These are phyloP conservation scores for Aegotheles bennettii DNA, from an alignment of 2,113 vertebrate genomes.

Conservation along the genomic window DNA sequence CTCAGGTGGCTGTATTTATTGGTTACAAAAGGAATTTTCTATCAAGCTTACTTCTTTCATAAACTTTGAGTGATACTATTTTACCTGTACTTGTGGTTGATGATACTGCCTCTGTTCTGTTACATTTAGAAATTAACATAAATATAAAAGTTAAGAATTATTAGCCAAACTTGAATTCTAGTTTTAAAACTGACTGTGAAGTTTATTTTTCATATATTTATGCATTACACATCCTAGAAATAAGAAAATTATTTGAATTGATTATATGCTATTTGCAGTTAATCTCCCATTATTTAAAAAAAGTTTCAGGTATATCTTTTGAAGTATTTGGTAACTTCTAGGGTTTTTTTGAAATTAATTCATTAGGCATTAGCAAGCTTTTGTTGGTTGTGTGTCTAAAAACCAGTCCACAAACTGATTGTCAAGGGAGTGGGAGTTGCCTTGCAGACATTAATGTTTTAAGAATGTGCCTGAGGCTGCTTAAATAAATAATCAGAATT, in stretches of 20 bases:
- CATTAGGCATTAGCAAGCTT: slow-evolving; percentile 59
- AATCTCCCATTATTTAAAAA: slow-evolving; percentile 73
- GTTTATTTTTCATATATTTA: slow-evolving; percentile 84
- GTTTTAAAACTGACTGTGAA: slow-evolving; percentile 83
- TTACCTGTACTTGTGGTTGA: slow-evolving; percentile 74
- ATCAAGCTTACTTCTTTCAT: slow-evolving; percentile 77
- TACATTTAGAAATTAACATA: slow-evolving; percentile 75
- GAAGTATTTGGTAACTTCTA: slow-evolving; percentile 67
- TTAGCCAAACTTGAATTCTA: slow-evolving; percentile 85
- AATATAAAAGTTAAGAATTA: slow-evolving; percentile 73
- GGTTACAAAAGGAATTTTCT: slow-evolving; percentile 81
- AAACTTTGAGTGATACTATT: slow-evolving; percentile 71
- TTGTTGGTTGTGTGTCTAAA: slow-evolving; percentile 63
- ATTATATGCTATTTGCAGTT: slow-evolving; percentile 74
- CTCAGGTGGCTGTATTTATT: slow-evolving; percentile 89
- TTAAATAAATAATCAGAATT: slow-evolving; percentile 69
- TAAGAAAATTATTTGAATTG: slow-evolving; percentile 54
- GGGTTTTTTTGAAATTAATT: slow-evolving; percentile 54
- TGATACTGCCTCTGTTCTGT: slow-evolving; percentile 76
- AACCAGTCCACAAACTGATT: slow-evolving; percentile 64
- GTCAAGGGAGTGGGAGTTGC: slow-evolving; percentile 74
- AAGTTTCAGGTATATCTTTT: slow-evolving; percentile 68
- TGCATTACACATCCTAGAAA: slow-evolving; percentile 76
- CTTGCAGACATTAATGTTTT: slow-evolving; percentile 71
- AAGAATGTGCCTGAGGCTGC: slow-evolving; percentile 78